Conservation (phyloP, 1,140 invertebrate genomes). For the Drosophila virilis region DNA sequence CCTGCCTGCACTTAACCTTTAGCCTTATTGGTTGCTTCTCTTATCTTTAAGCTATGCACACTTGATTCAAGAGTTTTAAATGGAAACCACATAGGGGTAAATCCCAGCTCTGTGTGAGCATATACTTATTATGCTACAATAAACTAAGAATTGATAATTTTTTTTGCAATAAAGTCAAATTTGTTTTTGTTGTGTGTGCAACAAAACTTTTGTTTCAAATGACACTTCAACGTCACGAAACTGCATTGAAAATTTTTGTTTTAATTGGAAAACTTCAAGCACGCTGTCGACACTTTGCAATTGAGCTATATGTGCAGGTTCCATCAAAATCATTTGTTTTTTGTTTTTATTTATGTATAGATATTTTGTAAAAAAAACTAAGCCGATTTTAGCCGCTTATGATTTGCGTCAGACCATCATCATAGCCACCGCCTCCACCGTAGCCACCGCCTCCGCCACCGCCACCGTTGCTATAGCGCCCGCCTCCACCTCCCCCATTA, state of each 20-base stretch:
- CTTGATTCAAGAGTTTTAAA: too few species aligned
- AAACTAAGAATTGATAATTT: not conserved
- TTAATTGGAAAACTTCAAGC: conserved; percentile 21
- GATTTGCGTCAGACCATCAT: conserved; percentile 57
- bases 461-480: conserved; percentile 22
- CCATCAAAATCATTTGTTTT: not conserved
- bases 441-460: conserved; percentile 7
- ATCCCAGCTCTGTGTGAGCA: too few species aligned
- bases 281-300: not conserved
- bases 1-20: too few species aligned
- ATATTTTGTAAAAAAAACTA: not conserved
- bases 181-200: not conserved
- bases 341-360: not conserved
- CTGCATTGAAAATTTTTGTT: conserved; percentile 3
- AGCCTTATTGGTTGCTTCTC: too few species aligned
- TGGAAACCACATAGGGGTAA: too few species aligned
- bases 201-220: not conserved
- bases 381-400: conserved; percentile 51
- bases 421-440: conserved; percentile 42
- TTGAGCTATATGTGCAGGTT: conserved; percentile 1
- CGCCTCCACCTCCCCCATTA: conserved; percentile 37
- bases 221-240: conserved; percentile 4
- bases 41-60: too few species aligned
- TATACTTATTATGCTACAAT: too few species aligned
- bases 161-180: conserved; percentile 1